phyloP scores from a whole-genome alignment of 1,140 invertebrate species.

The Melanaphis sacchari region DNA sequence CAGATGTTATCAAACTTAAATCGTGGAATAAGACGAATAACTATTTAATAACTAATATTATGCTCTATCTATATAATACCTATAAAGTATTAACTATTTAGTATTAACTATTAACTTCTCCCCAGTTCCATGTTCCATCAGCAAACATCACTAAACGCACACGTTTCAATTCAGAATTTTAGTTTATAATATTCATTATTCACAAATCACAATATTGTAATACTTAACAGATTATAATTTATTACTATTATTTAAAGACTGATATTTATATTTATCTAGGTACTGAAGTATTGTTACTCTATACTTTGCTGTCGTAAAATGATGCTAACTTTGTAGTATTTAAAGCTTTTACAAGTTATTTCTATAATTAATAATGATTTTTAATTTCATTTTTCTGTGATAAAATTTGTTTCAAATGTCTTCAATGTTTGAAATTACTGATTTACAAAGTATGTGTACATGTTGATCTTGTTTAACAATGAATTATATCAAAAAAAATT shows the following conservation, averaged over 20 bases:
- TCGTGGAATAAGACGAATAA: background rate
- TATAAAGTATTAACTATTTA: too few species aligned
- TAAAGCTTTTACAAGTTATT: background rate
- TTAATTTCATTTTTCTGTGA: background rate
- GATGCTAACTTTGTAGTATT: background rate
- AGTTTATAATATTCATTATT: background rate
- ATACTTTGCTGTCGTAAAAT: background rate
- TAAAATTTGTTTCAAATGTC: slow-evolving; percentile 8
- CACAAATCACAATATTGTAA: background rate
- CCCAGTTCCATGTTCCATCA: too few species aligned
- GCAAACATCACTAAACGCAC: too few species aligned
- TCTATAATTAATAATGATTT: background rate
- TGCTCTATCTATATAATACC: too few species aligned
- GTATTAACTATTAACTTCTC: too few species aligned
- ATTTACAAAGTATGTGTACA: slow-evolving; percentile 74
- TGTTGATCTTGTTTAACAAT: background rate
- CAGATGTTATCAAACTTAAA: slow-evolving; percentile 16
- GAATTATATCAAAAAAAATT: background rate
- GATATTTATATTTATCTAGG: background rate
- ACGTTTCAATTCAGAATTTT: background rate
- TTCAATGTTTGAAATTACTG: slow-evolving; percentile 75
- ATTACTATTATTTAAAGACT: background rate
- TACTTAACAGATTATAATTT: too few species aligned
- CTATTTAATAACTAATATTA: too few species aligned
- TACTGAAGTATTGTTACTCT: background rate